Base-by-base conservation (phyloP, 2,113 vertebrate species). In the western clawed frog (Xenopus tropicalis) region DNA sequence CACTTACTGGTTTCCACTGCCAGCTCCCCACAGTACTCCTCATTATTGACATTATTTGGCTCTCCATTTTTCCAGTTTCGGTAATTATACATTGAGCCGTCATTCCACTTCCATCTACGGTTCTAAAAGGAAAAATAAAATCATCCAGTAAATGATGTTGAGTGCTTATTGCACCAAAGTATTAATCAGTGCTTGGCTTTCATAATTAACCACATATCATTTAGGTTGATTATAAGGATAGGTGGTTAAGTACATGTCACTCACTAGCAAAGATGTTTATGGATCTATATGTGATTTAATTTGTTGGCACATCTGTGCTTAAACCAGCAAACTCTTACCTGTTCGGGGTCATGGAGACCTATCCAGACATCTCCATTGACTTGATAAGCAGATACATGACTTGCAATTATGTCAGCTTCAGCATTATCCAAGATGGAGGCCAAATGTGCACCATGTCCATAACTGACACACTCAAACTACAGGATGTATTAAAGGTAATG, bases 81-180 rank as follows among this genome's bases (percentile, higher is more conserved):
- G 14, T 43, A 76, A 52, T 69, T 76, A 52, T 63, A 76, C 73
- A 69, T 69, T 19, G 73, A 76, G 7, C 73, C 73, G 63, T 76
- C 73, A 69, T 24, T 69, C 73, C 73, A 76, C 58, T 76, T 76
- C 73, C 73, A 76, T 14, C 73, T 46, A 22, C 66, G 66, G 19
- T 69, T 76, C 73, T 76, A n/a, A 24, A 24, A 59, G 13, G 19
- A 1, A 25, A 14, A 44, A 48, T n/a, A 71, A 37, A 37, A 37
- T 5, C 29, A 37, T 8, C 29, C 2, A n/a, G 29, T 37, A 8
- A 37, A 37, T 37, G 29, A 37, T 5, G 10, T 6, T 37, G 29
- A 37, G 5, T 8, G 5, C 29, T 37, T 37, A 37, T 37, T 37
- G 29, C 10, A 37, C 25, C 3, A 29, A 29, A 3, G 25, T 29